Percentiles rank a stretch among this genome's conserved stretches.
These are phyloP conservation scores for Hirtodrosophila duncani DNA, from an alignment of 2,888 invertebrate species.

Conservation along the genomic window DNA sequence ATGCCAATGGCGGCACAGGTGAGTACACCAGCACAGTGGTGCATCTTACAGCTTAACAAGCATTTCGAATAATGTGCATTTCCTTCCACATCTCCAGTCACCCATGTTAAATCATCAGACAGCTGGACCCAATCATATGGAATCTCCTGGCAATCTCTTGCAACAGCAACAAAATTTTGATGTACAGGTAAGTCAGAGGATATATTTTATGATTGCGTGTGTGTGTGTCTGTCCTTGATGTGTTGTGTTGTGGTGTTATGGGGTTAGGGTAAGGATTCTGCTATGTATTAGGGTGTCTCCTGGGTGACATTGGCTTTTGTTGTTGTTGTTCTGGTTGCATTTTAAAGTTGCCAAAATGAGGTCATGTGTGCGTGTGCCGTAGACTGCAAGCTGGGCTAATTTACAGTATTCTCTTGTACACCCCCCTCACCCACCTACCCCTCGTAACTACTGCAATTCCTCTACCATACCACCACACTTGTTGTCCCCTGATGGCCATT, in stretches of 20 bases:
- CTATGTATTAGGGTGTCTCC: too few species aligned
- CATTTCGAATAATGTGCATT: conserved; percentile 2
- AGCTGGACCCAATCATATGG: conserved; percentile 77
- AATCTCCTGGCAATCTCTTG: conserved; percentile 79
- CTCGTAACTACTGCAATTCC: too few species aligned
- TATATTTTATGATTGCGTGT: too few species aligned
- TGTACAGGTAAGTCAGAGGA: conserved; percentile 88
- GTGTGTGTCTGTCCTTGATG: neutral
- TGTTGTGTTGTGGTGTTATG: conserved; percentile 1
- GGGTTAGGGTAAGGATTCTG: conserved; percentile 5
- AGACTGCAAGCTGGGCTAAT: conserved; percentile 34
- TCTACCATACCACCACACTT: too few species aligned
- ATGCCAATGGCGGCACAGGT: conserved; percentile 78
- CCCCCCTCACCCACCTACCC: too few species aligned
- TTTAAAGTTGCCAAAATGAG: conserved; percentile 33
- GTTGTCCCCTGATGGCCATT: conserved; percentile 48
- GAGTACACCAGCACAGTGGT: too few species aligned
- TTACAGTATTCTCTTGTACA: too few species aligned
- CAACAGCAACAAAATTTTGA: conserved; percentile 87
- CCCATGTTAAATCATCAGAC: conserved; percentile 78
- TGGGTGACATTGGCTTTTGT: conserved; percentile 27
- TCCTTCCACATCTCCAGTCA: conserved; percentile 58
- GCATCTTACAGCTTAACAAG: neutral
- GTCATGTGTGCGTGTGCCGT: conserved; percentile 35
- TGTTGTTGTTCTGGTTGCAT: conserved; percentile 15